These are phyloP conservation scores for Ceyx erithaca DNA, from an alignment of 2,797 vertebrate species.

Conservation along the genomic window DNA sequence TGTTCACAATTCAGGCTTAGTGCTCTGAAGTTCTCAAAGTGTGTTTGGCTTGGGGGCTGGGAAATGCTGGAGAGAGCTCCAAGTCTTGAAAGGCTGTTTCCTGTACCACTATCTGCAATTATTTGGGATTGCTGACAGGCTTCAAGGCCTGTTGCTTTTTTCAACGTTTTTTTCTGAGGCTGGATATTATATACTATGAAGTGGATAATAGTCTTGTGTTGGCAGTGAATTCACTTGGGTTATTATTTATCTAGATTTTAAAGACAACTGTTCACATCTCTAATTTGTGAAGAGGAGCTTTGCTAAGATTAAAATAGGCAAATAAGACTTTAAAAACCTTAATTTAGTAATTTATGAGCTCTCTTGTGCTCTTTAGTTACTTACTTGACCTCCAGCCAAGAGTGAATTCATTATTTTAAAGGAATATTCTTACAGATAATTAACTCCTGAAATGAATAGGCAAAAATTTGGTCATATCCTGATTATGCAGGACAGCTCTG, in stretches of 20 bases:
- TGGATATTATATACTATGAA: background rate
- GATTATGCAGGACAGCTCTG: background rate
- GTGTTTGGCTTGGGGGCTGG: background rate
- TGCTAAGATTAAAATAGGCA: constrained; percentile 6
- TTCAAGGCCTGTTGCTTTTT: background rate
- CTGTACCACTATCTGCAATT: background rate
- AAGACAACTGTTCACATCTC: background rate
- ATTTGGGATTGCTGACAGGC: background rate
- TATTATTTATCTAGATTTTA: background rate
- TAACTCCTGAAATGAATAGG: background rate
- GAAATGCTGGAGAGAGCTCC: background rate
- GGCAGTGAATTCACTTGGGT: background rate
- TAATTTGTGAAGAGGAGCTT: background rate
- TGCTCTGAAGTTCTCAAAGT: background rate
- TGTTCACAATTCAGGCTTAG: background rate
- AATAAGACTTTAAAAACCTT: background rate
- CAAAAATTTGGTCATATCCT: background rate
- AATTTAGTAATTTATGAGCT: constrained; percentile 40
- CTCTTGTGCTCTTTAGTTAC: background rate
- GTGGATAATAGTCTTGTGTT: background rate
- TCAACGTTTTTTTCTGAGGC: background rate
- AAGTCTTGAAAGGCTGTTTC: background rate
- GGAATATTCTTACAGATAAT: constrained; percentile 3
- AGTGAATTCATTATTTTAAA: constrained; percentile 6
- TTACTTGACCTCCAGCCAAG: constrained; percentile 12